Conservation (phyloP, 2,888 invertebrate species). For the Volucella bombylans region DNA sequence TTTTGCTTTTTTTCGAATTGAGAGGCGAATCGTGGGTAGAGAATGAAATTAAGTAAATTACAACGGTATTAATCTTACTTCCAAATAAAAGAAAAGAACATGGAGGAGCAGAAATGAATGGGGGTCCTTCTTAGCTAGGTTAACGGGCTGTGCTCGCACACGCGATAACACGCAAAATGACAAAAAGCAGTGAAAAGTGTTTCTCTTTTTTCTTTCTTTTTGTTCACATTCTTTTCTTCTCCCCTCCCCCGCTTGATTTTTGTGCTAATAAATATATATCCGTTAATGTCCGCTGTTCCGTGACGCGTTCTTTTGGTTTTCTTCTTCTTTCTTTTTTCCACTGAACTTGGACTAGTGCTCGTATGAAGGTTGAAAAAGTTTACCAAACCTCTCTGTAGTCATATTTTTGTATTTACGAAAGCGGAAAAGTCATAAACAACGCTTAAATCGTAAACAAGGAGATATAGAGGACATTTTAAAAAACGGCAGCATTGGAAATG, state of each 20-base stretch:
- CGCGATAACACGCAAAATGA: constrained; percentile 29
- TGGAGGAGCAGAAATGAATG: background rate
- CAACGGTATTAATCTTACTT: constrained; percentile 59
- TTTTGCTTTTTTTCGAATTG: constrained; percentile 7
- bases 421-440: constrained; percentile 42
- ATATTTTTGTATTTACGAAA: constrained; percentile 44
- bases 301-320: background rate
- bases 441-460: constrained; percentile 51
- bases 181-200: constrained; percentile 7
- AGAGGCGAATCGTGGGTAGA: constrained; percentile 9
- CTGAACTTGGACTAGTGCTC: background rate
- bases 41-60: constrained; percentile 59
- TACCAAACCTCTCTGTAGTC: constrained; percentile 14
- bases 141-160: constrained; percentile 23
- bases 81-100: background rate
- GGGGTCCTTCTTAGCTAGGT: background rate
- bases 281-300: constrained; percentile 11
- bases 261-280: constrained; percentile 45
- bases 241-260: too few relatives aligned
- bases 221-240: too few relatives aligned
- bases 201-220: constrained; percentile 20
- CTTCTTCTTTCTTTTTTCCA: background rate
- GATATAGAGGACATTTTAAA: constrained; percentile 37
- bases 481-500: constrained; percentile 16
- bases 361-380: constrained; percentile 14